Conservation (phyloP, 2,797 vertebrate species). For the Pangasius djambal region DNA sequence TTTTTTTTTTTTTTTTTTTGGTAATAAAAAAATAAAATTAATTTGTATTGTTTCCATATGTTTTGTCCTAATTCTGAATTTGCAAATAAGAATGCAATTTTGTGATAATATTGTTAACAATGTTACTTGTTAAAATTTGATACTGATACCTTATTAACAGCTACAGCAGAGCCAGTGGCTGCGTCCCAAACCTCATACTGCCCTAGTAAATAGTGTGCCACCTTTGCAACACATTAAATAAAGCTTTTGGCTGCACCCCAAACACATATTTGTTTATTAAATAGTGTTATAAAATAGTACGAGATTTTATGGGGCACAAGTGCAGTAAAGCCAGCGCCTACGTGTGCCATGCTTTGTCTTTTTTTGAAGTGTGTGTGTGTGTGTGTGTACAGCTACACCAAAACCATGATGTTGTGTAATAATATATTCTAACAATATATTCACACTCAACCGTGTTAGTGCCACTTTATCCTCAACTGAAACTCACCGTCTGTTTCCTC, state of each 20-base stretch:
- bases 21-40: too few relatives aligned
- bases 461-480: not conserved
- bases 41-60: not conserved
- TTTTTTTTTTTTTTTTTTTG: not conserved
- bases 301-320: not conserved
- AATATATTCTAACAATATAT: not conserved
- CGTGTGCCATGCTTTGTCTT: not conserved
- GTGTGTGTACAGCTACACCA: not conserved
- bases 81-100: not conserved
- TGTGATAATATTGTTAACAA: not conserved
- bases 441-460: slow-evolving; percentile 9
- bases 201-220: not conserved
- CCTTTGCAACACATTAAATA: not conserved
- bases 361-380: not conserved
- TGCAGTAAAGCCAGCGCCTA: not conserved
- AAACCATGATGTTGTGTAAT: not conserved
- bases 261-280: slow-evolving; percentile 5
- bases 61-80: not conserved
- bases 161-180: not conserved
- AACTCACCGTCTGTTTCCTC: slow-evolving; percentile 42
- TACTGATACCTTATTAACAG: not conserved
- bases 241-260: not conserved
- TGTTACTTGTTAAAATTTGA: not conserved
- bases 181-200: not conserved
- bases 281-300: not conserved